Conservation (phyloP, 2,888 invertebrate genomes). For the Mystacides longicornis region DNA sequence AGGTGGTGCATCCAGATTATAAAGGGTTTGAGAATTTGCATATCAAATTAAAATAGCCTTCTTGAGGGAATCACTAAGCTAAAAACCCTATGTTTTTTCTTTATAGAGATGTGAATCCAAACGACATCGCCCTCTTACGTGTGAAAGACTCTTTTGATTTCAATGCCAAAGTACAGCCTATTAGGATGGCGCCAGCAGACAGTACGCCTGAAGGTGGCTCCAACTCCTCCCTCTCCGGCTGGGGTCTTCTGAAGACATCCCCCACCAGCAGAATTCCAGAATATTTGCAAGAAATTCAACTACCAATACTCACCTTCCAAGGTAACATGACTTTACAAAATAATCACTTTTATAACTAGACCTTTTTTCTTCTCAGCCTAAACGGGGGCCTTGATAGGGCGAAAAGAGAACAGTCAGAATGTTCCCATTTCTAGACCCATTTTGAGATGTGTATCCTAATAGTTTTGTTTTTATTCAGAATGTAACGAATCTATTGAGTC, state of each 20-base stretch:
- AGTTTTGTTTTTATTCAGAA: slow-evolving; percentile 30
- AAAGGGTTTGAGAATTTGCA: too few species aligned
- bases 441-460: neutral
- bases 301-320: slow-evolving; percentile 36
- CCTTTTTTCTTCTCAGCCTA: too few species aligned
- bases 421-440: too few species aligned
- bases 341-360: too few species aligned
- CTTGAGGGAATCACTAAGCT: too few species aligned
- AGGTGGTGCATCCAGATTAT: slow-evolving; percentile 42
- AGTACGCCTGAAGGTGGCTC: slow-evolving; percentile 31
- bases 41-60: too few species aligned
- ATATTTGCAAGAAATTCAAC: slow-evolving; percentile 41
- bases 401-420: too few species aligned
- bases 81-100: too few species aligned
- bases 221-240: slow-evolving; percentile 39
- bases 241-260: slow-evolving; percentile 43
- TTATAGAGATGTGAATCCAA: slow-evolving; percentile 39
- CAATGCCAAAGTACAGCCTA: slow-evolving; percentile 39
- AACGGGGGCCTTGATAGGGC: too few species aligned
- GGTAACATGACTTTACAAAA: too few species aligned
- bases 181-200: slow-evolving; percentile 35
- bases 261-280: slow-evolving; percentile 37
- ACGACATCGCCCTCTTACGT: slow-evolving; percentile 50
- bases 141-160: slow-evolving; percentile 34
- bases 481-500: slow-evolving; percentile 39